Base-by-base conservation (phyloP, 2,888 invertebrate species). In the Drosophila emarginata region DNA sequence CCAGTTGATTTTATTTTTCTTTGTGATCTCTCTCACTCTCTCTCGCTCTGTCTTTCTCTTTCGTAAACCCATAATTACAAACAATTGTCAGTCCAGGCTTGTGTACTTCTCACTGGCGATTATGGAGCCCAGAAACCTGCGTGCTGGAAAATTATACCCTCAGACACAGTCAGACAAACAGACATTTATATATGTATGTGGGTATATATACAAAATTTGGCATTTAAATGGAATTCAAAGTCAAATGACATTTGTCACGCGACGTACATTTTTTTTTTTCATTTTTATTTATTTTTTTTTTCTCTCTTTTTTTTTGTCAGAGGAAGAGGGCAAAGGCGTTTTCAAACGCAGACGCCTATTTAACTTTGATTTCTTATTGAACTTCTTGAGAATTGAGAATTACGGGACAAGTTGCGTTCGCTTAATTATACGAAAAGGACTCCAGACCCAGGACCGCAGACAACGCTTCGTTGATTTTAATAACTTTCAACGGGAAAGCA, bases 211-310 rank as follows among this genome's bases (percentile, higher is more conserved):
- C 18, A 15, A 61, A 37, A 53, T 26, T 52, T 68, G 69, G 64
- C 61, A 71, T 76, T 76, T 76, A 56, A 50, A 53, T 45, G 85
- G 72, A 66, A 73, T 67, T 62, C 73, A 74, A 78, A 80, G 73
- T 77, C 80, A 85, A 85, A 85, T 86, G 85, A 78, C 77, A 80
- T 77, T 82, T 85, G 88, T 82, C 87, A 87, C 82, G 86, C 88
- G 57, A 87, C 37, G 51, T 26, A 9, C 15, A 14, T 36, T 54
- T 54, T 54, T 64, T 51, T 51, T 40, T 62, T 53, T 52, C 1
- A 7, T 21, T 28, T 15, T 32, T 53, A 58, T 61, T 50, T 51
- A 39, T 62, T 53, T 57, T 40, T 54, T 61, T 39, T 11, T 57
- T 52, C 11, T 32, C 11, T 9, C 12, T 26, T 28, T 32, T 61